Evolutionary conservation across 1,140 invertebrate genomes (phyloP).

Genomic region (Drosophila sulfurigaster): DNA sequence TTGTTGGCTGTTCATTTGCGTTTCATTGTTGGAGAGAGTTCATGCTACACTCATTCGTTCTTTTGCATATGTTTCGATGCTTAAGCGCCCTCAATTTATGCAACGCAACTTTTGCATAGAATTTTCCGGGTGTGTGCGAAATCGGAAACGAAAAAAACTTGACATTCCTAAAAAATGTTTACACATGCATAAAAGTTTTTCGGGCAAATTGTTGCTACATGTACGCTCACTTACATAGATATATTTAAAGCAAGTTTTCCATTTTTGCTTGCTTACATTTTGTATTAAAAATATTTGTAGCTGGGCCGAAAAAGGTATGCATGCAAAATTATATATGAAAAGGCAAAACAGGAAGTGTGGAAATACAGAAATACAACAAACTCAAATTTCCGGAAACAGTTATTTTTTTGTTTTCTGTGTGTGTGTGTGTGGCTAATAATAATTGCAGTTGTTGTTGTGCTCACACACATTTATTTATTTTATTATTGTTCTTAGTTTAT

Average conservation of each 20-base stretch:
- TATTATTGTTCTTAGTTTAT: neutral
- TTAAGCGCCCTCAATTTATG: constrained; percentile 25
- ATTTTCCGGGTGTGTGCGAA: neutral
- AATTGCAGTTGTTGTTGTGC: constrained; percentile 9
- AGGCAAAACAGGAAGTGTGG: constrained; percentile 26
- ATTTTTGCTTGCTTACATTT: neutral
- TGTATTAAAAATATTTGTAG: constrained; percentile 27
- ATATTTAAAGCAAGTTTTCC: constrained; percentile 3
- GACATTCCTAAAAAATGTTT: constrained; percentile 29
- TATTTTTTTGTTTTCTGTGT: constrained; percentile 21
- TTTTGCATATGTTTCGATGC: constrained; percentile 7
- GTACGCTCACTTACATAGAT: neutral
- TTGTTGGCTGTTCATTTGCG: constrained; percentile 2
- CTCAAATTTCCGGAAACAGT: constrained; percentile 35
- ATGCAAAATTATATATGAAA: constrained; percentile 30
- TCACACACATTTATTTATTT: constrained; percentile 2
- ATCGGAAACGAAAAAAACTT: constrained; percentile 13
- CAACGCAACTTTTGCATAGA: constrained; percentile 9
- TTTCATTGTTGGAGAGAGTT: constrained; percentile 1
- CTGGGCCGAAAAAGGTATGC: constrained; percentile 15
- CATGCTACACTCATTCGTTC: constrained; percentile 1
- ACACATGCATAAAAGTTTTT: constrained; percentile 45
- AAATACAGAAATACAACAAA: constrained; percentile 38
- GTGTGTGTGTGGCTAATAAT: constrained; percentile 29
- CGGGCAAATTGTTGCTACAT: constrained; percentile 17